phyloP scores from a whole-genome alignment of 2,888 invertebrate genomes.

The Melanostoma scalare region DNA sequence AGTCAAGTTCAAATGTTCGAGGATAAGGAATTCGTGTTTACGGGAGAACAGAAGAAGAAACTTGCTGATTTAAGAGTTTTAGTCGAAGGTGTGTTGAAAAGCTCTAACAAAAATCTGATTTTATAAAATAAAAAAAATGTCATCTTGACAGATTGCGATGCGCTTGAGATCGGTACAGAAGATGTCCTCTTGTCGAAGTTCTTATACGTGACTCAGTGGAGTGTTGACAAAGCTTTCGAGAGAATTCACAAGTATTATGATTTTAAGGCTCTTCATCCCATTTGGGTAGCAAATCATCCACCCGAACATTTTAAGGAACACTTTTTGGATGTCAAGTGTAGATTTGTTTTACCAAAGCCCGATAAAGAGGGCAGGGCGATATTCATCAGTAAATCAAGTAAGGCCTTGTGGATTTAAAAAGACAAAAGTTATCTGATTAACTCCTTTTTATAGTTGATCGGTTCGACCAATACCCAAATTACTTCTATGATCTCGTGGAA shows the following conservation, averaged over 20 bases:
- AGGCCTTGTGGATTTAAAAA: neutral
- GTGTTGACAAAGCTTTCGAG: slow-evolving; percentile 76
- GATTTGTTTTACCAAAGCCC: slow-evolving; percentile 78
- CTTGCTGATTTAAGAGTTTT: slow-evolving; percentile 75
- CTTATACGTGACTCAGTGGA: slow-evolving; percentile 76
- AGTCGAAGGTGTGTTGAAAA: slow-evolving; percentile 74
- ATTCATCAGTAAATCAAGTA: slow-evolving; percentile 45
- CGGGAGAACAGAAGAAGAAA: slow-evolving; percentile 75
- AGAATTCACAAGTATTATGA: slow-evolving; percentile 78
- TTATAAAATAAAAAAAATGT: neutral
- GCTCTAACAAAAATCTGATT: neutral
- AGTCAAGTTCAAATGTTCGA: slow-evolving; percentile 73
- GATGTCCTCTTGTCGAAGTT: slow-evolving; percentile 78
- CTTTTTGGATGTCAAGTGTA: slow-evolving; percentile 77
- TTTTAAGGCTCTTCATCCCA: slow-evolving; percentile 78
- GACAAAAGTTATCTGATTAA: neutral
- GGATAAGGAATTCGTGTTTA: slow-evolving; percentile 73
- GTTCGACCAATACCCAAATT: slow-evolving; percentile 79
- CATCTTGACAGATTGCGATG: slow-evolving; percentile 74
- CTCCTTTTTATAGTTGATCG: slow-evolving; percentile 75
- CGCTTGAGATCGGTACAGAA: slow-evolving; percentile 77
- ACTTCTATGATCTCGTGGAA: slow-evolving; percentile 78
- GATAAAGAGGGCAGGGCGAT: slow-evolving; percentile 78
- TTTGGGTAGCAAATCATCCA: slow-evolving; percentile 78
- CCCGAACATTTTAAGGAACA: slow-evolving; percentile 77